Percentiles rank a stretch among this genome's conserved stretches.
phyloP scores from a whole-genome alignment of 2,888 invertebrate species.

The Erebia aethiops region DNA sequence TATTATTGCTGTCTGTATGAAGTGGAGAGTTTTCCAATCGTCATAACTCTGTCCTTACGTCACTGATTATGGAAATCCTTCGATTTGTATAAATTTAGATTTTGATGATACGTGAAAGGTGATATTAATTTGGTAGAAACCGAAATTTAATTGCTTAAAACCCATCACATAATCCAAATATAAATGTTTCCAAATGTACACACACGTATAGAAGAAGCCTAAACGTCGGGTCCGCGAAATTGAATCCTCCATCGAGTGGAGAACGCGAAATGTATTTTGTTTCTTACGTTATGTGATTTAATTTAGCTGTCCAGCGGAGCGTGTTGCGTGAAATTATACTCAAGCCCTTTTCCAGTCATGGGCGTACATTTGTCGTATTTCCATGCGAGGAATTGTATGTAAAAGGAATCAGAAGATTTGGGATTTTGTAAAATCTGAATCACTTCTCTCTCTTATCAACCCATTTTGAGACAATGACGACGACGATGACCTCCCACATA shows the following conservation, averaged over 20 bases:
- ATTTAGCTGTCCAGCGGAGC: constrained; percentile 40
- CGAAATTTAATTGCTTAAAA: neutral
- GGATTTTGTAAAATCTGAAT: too few relatives aligned
- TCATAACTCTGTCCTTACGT: too few relatives aligned
- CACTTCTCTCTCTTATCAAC: too few relatives aligned
- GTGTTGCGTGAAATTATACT: constrained; percentile 28
- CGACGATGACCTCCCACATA: too few relatives aligned
- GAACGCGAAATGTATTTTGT: constrained; percentile 41
- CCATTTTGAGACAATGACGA: too few relatives aligned
- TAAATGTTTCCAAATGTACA: constrained; percentile 7
- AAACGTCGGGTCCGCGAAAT: constrained; percentile 31
- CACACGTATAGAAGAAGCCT: constrained; percentile 23
- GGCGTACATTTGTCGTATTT: neutral
- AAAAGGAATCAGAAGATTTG: neutral
- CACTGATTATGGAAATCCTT: too few relatives aligned
- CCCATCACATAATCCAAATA: constrained; percentile 3
- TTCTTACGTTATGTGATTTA: constrained; percentile 40
- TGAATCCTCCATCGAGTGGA: constrained; percentile 32
- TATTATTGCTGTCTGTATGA: too few relatives aligned
- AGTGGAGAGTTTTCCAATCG: too few relatives aligned
- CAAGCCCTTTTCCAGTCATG: neutral
- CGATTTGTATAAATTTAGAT: too few relatives aligned
- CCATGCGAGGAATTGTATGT: neutral
- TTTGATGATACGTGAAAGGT: too few relatives aligned
- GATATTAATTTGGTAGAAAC: neutral